phyloP scores from a whole-genome alignment of 2,113 vertebrate genomes.

The Strix uralensis region DNA sequence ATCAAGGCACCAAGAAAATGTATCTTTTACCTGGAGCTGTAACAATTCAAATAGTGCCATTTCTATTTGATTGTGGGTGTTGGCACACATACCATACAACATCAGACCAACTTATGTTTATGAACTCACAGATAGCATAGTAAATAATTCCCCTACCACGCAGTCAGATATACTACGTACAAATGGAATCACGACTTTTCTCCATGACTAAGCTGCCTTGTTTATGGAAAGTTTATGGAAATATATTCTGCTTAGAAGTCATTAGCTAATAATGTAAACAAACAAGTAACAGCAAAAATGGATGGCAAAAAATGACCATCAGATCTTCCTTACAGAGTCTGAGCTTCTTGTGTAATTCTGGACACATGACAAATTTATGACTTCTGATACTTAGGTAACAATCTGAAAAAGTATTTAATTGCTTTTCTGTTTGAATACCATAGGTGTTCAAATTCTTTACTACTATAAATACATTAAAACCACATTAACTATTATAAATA shows the following conservation, averaged over 20 bases:
- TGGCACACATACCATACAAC: background rate
- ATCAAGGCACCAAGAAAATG: background rate
- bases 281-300: background rate
- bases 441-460: background rate
- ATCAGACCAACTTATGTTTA: background rate
- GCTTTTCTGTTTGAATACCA: background rate
- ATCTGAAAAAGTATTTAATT: background rate
- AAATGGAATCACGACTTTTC: background rate
- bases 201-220: background rate
- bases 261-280: background rate
- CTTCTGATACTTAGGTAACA: background rate
- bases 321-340: background rate
- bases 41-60: background rate
- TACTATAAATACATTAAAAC: background rate
- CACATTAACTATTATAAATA: background rate
- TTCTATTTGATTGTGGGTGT: background rate
- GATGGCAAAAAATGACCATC: background rate
- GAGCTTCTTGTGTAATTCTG: background rate
- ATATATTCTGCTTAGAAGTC: background rate
- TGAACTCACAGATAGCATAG: rapidly evolving
- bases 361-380: background rate
- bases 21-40: background rate
- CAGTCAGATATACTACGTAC: background rate
- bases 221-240: background rate
- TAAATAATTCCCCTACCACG: background rate